These are phyloP conservation scores for Xenopus borealis DNA, from an alignment of 2,113 vertebrate species.

Conservation along the genomic window DNA sequence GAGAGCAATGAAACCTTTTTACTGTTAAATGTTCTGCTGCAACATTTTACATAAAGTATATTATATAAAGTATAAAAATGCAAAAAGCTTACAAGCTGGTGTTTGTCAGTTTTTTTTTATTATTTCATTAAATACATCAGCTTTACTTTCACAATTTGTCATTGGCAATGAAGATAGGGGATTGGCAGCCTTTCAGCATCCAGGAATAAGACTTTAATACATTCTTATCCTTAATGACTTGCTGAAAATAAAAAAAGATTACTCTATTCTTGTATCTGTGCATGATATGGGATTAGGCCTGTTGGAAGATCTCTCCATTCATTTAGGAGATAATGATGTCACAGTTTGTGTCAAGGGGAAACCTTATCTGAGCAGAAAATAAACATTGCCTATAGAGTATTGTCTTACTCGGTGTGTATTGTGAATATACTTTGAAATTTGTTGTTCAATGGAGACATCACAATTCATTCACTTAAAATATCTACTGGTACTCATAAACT, in stretches of 20 bases:
- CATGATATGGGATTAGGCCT: conserved; percentile 13
- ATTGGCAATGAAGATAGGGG: conserved; percentile 20
- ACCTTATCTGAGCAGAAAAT: neutral
- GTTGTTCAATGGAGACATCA: no score
- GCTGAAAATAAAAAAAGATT: conserved; percentile 33
- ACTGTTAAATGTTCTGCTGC: no score
- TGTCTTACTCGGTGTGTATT: no score
- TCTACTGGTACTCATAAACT: no score
- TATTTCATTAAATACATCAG: conserved; percentile 6
- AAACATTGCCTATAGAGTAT: neutral
- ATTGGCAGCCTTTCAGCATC: conserved; percentile 14
- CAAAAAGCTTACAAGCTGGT: neutral
- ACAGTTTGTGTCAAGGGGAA: conserved; percentile 9
- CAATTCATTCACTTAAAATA: no score
- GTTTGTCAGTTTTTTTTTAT: neutral
- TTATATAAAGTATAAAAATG: no score
- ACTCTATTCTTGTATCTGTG: conserved; percentile 5
- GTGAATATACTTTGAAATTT: no score
- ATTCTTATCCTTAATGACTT: conserved; percentile 26
- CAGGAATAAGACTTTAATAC: conserved; percentile 17
- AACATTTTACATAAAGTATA: no score
- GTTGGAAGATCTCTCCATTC: conserved; percentile 1
- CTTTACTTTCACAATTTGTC: conserved; percentile 6
- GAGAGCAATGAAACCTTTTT: no score
- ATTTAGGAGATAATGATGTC: conserved; percentile 27